These are phyloP conservation scores for Phasianus colchicus DNA, from an alignment of 2,113 vertebrate species.

Conservation along the genomic window DNA sequence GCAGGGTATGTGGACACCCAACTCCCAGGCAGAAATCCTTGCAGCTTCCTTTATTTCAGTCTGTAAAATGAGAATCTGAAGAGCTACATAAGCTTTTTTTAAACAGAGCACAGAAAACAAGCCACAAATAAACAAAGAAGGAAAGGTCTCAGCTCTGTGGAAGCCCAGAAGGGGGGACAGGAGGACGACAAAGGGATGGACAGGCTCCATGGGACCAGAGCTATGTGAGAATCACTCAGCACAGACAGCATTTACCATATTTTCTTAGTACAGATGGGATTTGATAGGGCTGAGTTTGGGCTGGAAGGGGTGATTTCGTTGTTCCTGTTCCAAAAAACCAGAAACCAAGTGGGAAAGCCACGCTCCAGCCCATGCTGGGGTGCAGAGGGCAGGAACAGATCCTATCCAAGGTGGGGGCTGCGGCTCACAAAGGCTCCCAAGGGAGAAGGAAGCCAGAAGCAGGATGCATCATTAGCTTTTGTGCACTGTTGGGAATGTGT, in stretches of 20 bases:
- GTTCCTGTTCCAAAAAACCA: background rate
- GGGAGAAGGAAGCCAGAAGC: background rate
- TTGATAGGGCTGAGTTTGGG: background rate
- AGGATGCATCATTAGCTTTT: background rate
- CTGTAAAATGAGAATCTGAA: background rate
- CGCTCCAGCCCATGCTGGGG: background rate
- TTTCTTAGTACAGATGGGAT: accelerated
- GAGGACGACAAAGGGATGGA: background rate
- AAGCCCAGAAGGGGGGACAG: background rate
- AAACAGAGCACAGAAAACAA: background rate
- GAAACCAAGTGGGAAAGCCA: background rate
- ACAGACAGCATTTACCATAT: too few species aligned
- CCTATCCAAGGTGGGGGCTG: too few species aligned
- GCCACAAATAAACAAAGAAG: background rate
- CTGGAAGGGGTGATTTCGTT: background rate
- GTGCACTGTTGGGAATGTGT: background rate
- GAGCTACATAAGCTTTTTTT: background rate
- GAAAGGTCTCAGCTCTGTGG: background rate
- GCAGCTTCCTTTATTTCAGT: background rate
- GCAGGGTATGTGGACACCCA: background rate
- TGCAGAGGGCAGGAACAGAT: background rate
- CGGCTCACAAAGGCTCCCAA: background rate
- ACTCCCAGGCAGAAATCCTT: background rate
- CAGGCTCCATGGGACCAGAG: background rate
- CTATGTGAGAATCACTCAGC: too few species aligned